These are phyloP conservation scores for Hyles euphorbiae DNA, from an alignment of 1,140 invertebrate species.

Conservation along the genomic window DNA sequence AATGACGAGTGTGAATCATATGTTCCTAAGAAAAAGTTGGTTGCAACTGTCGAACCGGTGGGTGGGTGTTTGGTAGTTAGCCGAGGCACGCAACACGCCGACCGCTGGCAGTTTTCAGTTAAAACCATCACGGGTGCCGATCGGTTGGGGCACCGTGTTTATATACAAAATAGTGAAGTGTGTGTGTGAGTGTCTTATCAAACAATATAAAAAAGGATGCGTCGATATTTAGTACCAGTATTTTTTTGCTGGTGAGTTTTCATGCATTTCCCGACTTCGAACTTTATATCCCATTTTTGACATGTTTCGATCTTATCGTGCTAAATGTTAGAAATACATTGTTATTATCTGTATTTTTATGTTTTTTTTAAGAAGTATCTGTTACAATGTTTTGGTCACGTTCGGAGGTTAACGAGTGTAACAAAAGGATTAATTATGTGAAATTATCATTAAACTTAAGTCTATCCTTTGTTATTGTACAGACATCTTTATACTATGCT, in stretches of 20 bases:
- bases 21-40: slow-evolving; percentile 4
- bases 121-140: slow-evolving; percentile 46
- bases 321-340: no score
- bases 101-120: slow-evolving; percentile 58
- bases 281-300: no score
- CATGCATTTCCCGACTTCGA: not conserved
- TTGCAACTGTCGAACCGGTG: slow-evolving; percentile 37
- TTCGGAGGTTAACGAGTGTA: no score
- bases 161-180: slow-evolving; percentile 5
- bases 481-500: no score
- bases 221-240: not conserved
- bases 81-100: slow-evolving; percentile 53
- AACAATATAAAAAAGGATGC: not conserved
- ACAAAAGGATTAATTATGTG: no score
- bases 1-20: not conserved
- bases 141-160: slow-evolving; percentile 36
- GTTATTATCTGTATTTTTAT: no score
- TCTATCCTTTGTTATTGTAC: no score
- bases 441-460: no score
- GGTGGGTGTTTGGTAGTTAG: slow-evolving; percentile 29
- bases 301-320: no score
- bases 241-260: slow-evolving; percentile 6
- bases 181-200: not conserved
- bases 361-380: no score
- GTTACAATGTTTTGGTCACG: no score